Evolutionary conservation across 2,888 invertebrate species (phyloP).

Genomic region (Idaea biselata): DNA sequence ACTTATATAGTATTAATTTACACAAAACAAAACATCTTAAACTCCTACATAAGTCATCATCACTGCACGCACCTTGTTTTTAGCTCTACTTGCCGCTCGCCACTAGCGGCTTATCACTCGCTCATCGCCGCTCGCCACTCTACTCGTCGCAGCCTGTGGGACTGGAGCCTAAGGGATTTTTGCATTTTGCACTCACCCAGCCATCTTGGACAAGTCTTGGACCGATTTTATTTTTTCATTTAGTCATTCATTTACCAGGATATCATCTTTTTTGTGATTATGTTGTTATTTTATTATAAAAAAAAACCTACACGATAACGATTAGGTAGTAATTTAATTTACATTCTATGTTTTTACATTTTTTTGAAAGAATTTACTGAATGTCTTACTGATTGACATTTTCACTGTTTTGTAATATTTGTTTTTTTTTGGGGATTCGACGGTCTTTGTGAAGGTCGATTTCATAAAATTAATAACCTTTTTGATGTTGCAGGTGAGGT

Average conservation of each 20-base stretch:
- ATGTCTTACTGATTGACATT: slow-evolving; percentile 6
- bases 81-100: no score
- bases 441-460: neutral
- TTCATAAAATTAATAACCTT: no score
- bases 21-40: no score
- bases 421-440: neutral
- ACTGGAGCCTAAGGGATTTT: neutral
- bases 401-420: neutral
- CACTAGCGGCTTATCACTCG: no score
- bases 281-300: slow-evolving; percentile 18
- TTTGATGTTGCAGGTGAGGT: no score
- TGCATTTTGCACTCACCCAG: slow-evolving; percentile 31
- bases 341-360: slow-evolving; percentile 7
- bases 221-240: slow-evolving; percentile 20
- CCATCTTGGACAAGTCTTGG: slow-evolving; percentile 35
- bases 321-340: slow-evolving; percentile 10
- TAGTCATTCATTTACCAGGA: slow-evolving; percentile 17
- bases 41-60: no score
- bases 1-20: no score
- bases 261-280: slow-evolving; percentile 29
- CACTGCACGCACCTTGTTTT: no score
- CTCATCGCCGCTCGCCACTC: no score
- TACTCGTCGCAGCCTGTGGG: no score
- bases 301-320: neutral
- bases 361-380: slow-evolving; percentile 7